Evolutionary conservation across 2,888 invertebrate species (phyloP), one percentile per base, ranked within the genome.

Genomic region (Trypoxylon attenuatum): DNA sequence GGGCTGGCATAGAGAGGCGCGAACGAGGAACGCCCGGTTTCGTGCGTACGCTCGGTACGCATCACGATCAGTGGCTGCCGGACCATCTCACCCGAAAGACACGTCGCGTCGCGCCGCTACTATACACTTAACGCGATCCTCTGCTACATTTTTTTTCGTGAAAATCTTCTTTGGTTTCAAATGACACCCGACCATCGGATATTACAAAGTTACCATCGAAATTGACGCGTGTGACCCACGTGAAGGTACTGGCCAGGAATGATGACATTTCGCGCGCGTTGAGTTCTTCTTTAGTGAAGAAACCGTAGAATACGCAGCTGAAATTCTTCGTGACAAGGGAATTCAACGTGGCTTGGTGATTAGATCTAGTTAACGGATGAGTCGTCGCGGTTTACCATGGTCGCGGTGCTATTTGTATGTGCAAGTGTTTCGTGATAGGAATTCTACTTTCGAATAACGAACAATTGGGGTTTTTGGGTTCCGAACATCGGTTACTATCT

Each of bases 31-130:
- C 51, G 53, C 45, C 18, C 18, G 45, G 29, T 53, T 6, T n/a
- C n/a, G 25, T 25, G 43, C 50, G 57, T 50, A 47, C 43, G 53
- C 65, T 47, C 43, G 49, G 49, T 76, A 51, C 54, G 73, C 46
- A 33, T 56, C 57, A 63, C 79, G 79, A 80, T 81, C 84, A 84
- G 83, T 84, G 76, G 69, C 77, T 69, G 80, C 76, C 78, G 79
- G 76, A 81, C 80, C 80, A 82, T 82, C 75, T 79, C 80, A 76
- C 77, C 76, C 77, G 78, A 73, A 79, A 78, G 80, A 82, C 79
- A 79, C 71, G 54, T 29, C 42, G 19, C 50, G 47, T 6, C 13
- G 23, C n/a, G n/a, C n/a, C n/a, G n/a, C n/a, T n/a, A n/a, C n/a
- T n/a, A n/a, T n/a, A n/a, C n/a, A n/a, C n/a, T n/a, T n/a, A 13